Conservation (phyloP, 2,113 vertebrate species). For the Triplophysa rosa region DNA sequence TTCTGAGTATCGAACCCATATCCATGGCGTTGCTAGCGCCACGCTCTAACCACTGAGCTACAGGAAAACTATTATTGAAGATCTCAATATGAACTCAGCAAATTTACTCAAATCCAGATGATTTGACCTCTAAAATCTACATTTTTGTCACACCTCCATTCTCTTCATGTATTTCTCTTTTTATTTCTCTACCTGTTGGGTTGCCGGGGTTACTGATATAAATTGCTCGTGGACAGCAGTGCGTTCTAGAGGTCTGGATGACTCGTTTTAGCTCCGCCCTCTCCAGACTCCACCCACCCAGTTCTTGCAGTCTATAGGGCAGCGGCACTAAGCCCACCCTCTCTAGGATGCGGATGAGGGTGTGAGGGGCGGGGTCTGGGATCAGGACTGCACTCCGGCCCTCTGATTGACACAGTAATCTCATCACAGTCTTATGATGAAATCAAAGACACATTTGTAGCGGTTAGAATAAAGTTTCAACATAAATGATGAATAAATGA, state of each 20-base stretch:
- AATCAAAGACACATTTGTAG: neutral
- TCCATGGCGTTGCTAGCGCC: too few relatives aligned
- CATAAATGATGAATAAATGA: neutral
- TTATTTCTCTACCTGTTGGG: constrained; percentile 66
- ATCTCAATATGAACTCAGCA: too few relatives aligned
- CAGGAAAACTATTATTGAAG: too few relatives aligned
- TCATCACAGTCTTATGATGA: constrained; percentile 50
- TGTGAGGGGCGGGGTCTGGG: constrained; percentile 63
- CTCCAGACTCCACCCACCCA: constrained; percentile 64
- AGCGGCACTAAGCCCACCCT: constrained; percentile 36
- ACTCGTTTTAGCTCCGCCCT: constrained; percentile 56
- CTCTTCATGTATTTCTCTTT: too few relatives aligned
- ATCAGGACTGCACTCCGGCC: constrained; percentile 63
- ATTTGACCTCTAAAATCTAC: too few relatives aligned
- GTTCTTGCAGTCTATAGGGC: constrained; percentile 64
- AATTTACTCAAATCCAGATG: too few relatives aligned
- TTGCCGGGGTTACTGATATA: constrained; percentile 75
- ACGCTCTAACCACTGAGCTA: too few relatives aligned
- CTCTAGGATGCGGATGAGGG: constrained; percentile 56
- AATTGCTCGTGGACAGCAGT: constrained; percentile 65
- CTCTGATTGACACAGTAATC: constrained; percentile 58
- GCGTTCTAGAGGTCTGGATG: constrained; percentile 43
- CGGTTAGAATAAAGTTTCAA: neutral
- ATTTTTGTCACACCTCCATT: too few relatives aligned
- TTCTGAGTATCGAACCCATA: too few relatives aligned